Conservation (phyloP, 2,888 invertebrate species). For the Nycteola revayana region DNA sequence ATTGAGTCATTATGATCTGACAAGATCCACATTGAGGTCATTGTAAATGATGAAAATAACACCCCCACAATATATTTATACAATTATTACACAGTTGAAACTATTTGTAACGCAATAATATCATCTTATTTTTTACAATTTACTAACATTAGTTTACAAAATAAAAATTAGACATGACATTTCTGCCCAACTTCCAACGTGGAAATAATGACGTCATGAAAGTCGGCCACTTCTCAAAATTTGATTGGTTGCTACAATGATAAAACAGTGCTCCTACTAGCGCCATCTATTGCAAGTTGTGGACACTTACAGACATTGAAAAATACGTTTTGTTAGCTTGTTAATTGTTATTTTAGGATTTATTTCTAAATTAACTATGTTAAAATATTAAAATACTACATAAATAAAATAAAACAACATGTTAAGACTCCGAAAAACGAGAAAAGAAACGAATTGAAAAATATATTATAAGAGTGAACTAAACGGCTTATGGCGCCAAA, state of each 20-base stretch:
- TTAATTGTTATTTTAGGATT: no score
- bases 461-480: no score
- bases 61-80: conserved; percentile 11
- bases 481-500: no score
- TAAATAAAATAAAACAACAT: no score
- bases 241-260: conserved; percentile 60
- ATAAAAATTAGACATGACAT: conserved; percentile 65
- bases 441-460: no score
- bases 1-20: conserved; percentile 58
- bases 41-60: conserved; percentile 34
- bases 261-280: conserved; percentile 43
- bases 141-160: conserved; percentile 53
- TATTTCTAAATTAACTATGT: no score
- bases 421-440: no score
- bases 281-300: conserved; percentile 53
- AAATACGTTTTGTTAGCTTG: conserved; percentile 18
- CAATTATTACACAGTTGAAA: conserved; percentile 18
- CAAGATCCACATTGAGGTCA: conserved; percentile 43
- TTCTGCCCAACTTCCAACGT: conserved; percentile 83
- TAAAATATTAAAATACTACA: no score
- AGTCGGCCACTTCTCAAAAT: conserved; percentile 64
- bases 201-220: conserved; percentile 85
- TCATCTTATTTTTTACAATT: conserved; percentile 33
- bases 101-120: conserved; percentile 25
- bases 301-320: background rate